Evolutionary conservation across 2,113 vertebrate species (phyloP).

Genomic region (Stegastes partitus): DNA sequence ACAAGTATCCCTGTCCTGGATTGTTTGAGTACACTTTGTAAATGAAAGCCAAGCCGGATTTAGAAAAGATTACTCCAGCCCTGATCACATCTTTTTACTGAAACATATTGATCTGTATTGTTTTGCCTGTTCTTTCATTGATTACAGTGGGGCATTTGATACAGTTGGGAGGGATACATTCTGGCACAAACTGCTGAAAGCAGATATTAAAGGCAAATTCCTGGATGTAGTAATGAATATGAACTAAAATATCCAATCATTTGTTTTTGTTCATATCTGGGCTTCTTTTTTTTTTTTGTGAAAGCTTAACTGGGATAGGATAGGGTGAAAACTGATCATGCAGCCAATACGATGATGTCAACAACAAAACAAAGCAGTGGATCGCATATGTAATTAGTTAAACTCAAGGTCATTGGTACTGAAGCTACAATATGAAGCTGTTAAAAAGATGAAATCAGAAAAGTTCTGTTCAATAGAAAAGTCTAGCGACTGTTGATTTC

Average conservation of each 20-base stretch:
- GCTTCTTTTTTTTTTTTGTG: neutral
- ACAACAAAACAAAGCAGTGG: neutral
- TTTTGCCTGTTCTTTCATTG: slow-evolving; percentile 63
- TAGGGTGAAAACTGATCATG: slow-evolving; percentile 1
- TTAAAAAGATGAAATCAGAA: no score
- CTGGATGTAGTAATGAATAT: slow-evolving; percentile 67
- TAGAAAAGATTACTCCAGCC: slow-evolving; percentile 23
- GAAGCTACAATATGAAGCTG: neutral
- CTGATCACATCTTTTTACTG: slow-evolving; percentile 35
- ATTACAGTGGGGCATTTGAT: slow-evolving; percentile 59
- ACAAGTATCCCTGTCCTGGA: neutral
- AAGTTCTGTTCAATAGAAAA: no score
- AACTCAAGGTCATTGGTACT: neutral
- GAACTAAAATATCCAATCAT: slow-evolving; percentile 17
- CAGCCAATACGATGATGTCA: neutral
- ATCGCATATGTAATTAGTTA: neutral
- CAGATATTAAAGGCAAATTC: slow-evolving; percentile 56
- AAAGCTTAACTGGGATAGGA: neutral
- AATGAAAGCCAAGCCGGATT: slow-evolving; percentile 10
- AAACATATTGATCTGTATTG: slow-evolving; percentile 67
- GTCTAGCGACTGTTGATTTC: neutral
- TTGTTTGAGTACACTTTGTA: neutral
- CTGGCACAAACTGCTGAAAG: slow-evolving; percentile 47
- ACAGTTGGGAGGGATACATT: slow-evolving; percentile 41
- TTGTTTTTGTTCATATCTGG: neutral